Percentiles rank a stretch among this genome's conserved stretches.
These are phyloP conservation scores for Aphaenogaster ashmeadi DNA, from an alignment of 1,140 invertebrate species.

Conservation along the genomic window DNA sequence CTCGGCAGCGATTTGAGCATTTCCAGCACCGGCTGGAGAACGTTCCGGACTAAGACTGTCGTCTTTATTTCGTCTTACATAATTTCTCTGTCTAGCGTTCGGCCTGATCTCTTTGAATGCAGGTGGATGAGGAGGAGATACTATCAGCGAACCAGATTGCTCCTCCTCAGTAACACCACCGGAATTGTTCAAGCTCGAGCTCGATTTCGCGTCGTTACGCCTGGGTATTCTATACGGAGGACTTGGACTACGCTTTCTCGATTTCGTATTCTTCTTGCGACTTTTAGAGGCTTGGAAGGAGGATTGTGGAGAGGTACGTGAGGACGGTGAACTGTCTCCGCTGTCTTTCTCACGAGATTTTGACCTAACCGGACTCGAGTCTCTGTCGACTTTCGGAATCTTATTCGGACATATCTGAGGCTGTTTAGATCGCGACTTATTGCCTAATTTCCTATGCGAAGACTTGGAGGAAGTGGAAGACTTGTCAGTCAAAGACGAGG, in stretches of 20 bases:
- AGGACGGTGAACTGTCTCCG: conserved; percentile 75
- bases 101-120: conserved; percentile 89
- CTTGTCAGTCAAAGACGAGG: conserved; percentile 79
- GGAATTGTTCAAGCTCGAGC: conserved; percentile 75
- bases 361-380: conserved; percentile 81
- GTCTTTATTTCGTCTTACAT: conserved; percentile 90
- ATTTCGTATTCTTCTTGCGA: conserved; percentile 82
- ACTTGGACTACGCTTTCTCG: conserved; percentile 83
- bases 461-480: conserved; percentile 82
- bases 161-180: conserved; percentile 85
- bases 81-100: conserved; percentile 89
- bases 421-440: conserved; percentile 83
- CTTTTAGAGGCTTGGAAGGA: conserved; percentile 82
- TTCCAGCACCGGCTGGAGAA: conserved; percentile 68
- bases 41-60: conserved; percentile 86
- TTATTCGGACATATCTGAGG: conserved; percentile 79
- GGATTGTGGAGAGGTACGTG: conserved; percentile 79
- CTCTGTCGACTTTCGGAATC: conserved; percentile 80
- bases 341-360: conserved; percentile 83
- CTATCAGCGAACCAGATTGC: conserved; percentile 84
- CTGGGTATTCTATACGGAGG: conserved; percentile 85
- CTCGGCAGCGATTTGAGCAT: conserved; percentile 67
- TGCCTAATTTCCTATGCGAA: conserved; percentile 82
- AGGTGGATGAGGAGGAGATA: conserved; percentile 85
- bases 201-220: conserved; percentile 79